A percentile compares a stretch with the other conserved stretches of the same genome.
Evolutionary conservation across 2,888 invertebrate genomes (phyloP).

Genomic region (Opisthograptis luteolata): DNA sequence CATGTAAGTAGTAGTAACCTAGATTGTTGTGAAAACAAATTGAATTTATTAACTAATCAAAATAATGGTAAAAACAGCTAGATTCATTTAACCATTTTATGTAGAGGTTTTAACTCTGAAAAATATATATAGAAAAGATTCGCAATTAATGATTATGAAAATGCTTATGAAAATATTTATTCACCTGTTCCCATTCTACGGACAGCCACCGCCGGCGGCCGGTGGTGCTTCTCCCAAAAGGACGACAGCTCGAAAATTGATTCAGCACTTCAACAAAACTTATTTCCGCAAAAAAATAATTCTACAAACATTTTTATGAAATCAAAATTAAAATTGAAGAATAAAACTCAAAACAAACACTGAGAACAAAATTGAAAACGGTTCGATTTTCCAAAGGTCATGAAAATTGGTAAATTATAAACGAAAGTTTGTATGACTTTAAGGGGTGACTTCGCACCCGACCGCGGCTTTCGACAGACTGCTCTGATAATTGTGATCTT

Average conservation of each 20-base stretch:
- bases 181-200: slow-evolving; percentile 91
- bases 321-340: neutral
- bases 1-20: no score
- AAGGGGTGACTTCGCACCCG: slow-evolving; percentile 73
- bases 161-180: slow-evolving; percentile 26
- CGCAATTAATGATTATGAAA: neutral
- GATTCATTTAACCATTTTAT: no score
- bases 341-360: neutral
- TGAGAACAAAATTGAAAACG: neutral
- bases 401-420: slow-evolving; percentile 37
- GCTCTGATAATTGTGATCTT: slow-evolving; percentile 84
- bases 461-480: slow-evolving; percentile 82
- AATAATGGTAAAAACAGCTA: no score
- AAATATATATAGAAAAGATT: no score
- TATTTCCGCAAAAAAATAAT: slow-evolving; percentile 23
- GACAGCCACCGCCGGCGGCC: slow-evolving; percentile 83
- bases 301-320: slow-evolving; percentile 9
- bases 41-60: no score
- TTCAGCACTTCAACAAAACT: slow-evolving; percentile 33
- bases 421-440: slow-evolving; percentile 64
- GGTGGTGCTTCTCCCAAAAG: slow-evolving; percentile 86
- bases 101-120: no score
- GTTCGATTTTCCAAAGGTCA: slow-evolving; percentile 12
- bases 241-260: slow-evolving; percentile 75
- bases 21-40: no score